Base-by-base conservation (phyloP, 2,888 invertebrate genomes). In the Neria commutata region DNA sequence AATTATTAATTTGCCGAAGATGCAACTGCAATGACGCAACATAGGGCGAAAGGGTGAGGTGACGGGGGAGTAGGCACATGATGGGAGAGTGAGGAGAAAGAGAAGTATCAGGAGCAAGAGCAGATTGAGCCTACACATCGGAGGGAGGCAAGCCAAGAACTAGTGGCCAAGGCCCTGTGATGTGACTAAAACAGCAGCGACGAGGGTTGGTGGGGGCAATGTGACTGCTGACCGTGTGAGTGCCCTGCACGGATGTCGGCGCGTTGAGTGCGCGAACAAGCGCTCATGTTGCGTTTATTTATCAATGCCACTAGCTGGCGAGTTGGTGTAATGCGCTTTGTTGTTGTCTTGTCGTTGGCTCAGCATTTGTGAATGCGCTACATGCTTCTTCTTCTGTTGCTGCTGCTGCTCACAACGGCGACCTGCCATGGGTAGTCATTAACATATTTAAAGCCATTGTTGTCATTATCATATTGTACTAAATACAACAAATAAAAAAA, bases 201-300 rank as follows among this genome's bases (percentile, higher is more conserved):
- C 17, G n/a, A n/a, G n/a, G n/a, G 40, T 42, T 24, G 52, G 21
- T 11, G 10, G 53, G 17, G 26, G 11, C 37, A 3, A 14, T 40
- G 48, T 34, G 47, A 26, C 34, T 24, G 34, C 54, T 58, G 61
- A 60, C 58, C 60, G 58, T 64, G 55, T 62, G 58, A 56, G 54
- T n/a, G n/a, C n/a, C n/a, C n/a, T n/a, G 60, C 62, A 64, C 64
- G 62, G 61, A 37, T 17, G 21, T 33, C 23, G 37, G 34, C 10
- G 14, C 23, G n/a, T 24, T 16, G n/a, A 23, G 8, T 29, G n/a
- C 24, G 26, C 19, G 49, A 64, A 67, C 67, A 67, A 65, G 67
- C 65, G 58, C 67, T 67, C 67, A 67, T 64, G 67, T 67, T 64
- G 67, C 62, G 65, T 58, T 42, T 62, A 64, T 67, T n/a, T 67